Evolutionary conservation across 2,888 invertebrate genomes (phyloP), one percentile per base, ranked within the genome.

Genomic region (Cheilosia variabilis): DNA sequence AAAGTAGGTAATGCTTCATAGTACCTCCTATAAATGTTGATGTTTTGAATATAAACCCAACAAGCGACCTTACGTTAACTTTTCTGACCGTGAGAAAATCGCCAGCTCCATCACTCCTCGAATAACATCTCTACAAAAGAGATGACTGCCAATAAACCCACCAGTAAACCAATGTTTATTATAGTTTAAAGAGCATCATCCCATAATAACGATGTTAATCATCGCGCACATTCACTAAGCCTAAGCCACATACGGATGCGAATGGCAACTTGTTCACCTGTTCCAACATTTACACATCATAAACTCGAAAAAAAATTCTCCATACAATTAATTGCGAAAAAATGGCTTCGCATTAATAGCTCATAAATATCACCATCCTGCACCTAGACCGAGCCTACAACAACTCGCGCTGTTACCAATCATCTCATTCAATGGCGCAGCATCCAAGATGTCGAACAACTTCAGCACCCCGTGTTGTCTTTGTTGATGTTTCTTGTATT

Each of bases 331-430:
- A 66, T 52, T 41, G 41, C 52, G 22, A 41, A 53, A 63, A 65
- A 53, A 72, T 62, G 62, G 19, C 72, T 52, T 52, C 43, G 52
- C 50, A 72, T 41, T 50, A 37, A 15, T 17, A 15, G 50, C 58
- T 58, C 72, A 62, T 62, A 62, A 62, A 72, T 62, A 72, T 53
- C 62, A 72, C n/a, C 37, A 24, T 31, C 58, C 9, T 31, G 69
- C 60, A 60, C 41, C 52, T 19, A 62, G 41, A 52, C 72, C 72
- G 53, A 72, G 62, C 60, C 72, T 72, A 52, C 71, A 58, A 17
- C 34, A 24, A 7, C 27, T 27, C 41, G 24, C 47, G 34, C 31
- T 0, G 2, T 34, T 71, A 45, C 57, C 45, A 58, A 47, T 47
- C 37, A 45, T 71, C 69, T 34, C 34, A 68, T 27, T 41, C 15